Evolutionary conservation across 2,113 vertebrate species (phyloP).

Genomic region (Conger conger): DNA sequence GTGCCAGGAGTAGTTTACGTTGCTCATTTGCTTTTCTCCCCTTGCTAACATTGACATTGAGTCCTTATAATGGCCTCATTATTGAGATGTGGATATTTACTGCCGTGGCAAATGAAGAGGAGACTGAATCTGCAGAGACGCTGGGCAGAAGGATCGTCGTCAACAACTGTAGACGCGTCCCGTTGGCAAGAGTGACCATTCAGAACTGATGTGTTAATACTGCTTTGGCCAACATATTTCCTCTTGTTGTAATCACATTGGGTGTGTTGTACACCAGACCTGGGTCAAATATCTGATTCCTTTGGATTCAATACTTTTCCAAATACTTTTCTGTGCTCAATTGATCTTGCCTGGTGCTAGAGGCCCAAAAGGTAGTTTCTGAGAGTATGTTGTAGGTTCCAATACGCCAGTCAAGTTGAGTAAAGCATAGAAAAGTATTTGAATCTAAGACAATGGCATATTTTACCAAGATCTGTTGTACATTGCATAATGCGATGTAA

Average conservation of each 20-base stretch:
- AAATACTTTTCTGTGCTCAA: too few relatives aligned
- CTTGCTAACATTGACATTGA: slow-evolving; percentile 35
- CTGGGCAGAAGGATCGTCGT: not conserved
- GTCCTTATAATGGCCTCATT: slow-evolving; percentile 24
- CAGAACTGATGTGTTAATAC: not conserved
- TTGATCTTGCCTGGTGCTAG: too few relatives aligned
- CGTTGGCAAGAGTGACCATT: not conserved
- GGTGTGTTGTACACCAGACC: too few relatives aligned
- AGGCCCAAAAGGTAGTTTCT: too few relatives aligned
- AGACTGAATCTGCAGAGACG: not conserved
- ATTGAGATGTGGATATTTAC: slow-evolving; percentile 21
- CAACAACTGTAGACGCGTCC: not conserved
- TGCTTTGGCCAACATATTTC: not conserved
- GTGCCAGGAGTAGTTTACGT: slow-evolving; percentile 30
- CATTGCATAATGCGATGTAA: too few relatives aligned
- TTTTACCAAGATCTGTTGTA: too few relatives aligned
- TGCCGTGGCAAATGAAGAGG: not conserved
- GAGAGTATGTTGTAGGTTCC: too few relatives aligned
- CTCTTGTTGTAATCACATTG: not conserved
- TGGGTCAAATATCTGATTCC: too few relatives aligned
- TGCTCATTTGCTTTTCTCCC: slow-evolving; percentile 48
- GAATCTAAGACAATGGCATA: too few relatives aligned
- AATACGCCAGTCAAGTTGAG: too few relatives aligned
- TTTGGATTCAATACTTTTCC: too few relatives aligned
- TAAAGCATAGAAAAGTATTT: too few relatives aligned